Evolutionary conservation across 1,140 invertebrate species (phyloP).

Genomic region (Propsilocerus akamusi): DNA sequence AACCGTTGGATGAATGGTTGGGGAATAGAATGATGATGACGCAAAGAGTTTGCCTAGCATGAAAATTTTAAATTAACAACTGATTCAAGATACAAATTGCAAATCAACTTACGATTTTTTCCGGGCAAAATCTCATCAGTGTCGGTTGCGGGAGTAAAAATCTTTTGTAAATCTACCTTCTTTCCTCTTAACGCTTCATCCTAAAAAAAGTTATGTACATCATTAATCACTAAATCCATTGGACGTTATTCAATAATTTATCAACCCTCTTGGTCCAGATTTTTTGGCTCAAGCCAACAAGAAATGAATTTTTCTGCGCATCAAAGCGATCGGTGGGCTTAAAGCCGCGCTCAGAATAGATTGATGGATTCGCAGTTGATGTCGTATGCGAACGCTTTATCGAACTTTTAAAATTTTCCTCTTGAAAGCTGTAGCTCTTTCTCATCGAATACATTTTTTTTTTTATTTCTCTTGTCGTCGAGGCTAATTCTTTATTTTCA

Average conservation of each 20-base stretch:
- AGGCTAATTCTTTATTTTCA: background rate
- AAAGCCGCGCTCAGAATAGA: constrained; percentile 42
- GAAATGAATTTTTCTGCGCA: constrained; percentile 56
- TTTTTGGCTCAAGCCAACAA: constrained; percentile 46
- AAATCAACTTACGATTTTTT: constrained; percentile 45
- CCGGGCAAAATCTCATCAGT: constrained; percentile 43
- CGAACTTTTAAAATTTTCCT: background rate
- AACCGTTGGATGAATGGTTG: constrained; percentile 74
- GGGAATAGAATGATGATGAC: constrained; percentile 84
- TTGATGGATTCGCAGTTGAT: constrained; percentile 4
- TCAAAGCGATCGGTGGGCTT: constrained; percentile 69
- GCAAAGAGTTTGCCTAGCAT: constrained; percentile 73
- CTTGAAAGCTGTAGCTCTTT: constrained; percentile 5
- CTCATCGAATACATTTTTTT: constrained; percentile 1
- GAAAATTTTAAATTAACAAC: constrained; percentile 8
- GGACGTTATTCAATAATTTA: background rate
- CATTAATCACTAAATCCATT: background rate
- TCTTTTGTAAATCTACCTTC: constrained; percentile 60
- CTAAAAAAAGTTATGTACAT: constrained; percentile 13
- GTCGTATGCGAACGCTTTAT: background rate
- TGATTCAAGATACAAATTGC: no score
- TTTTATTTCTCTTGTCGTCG: background rate
- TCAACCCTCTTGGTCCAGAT: constrained; percentile 16
- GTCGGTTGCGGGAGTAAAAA: constrained; percentile 67
- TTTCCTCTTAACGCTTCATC: constrained; percentile 23